Evolutionary conservation across 2,797 vertebrate species (phyloP).

Genomic region (Pygocentrus nattereri): DNA sequence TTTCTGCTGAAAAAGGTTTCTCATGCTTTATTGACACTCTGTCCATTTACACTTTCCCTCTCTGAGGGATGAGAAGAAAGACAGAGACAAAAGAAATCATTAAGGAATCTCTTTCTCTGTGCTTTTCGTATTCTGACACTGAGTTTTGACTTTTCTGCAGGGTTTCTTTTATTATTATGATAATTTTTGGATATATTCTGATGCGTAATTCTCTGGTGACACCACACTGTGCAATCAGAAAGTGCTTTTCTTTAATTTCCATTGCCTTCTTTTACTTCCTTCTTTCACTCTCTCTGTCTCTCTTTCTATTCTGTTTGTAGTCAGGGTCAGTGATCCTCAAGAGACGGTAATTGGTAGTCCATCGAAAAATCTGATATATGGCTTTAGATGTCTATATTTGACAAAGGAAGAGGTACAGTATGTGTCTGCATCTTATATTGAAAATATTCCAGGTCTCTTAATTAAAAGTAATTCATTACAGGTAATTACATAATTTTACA

Average conservation of each 20-base stretch:
- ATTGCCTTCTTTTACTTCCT: background rate
- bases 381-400: background rate
- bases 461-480: no score
- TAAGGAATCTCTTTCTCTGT: conserved; percentile 18
- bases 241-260: background rate
- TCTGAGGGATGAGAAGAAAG: conserved; percentile 17
- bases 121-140: background rate
- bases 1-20: background rate
- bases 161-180: background rate
- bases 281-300: background rate
- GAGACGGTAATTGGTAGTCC: background rate
- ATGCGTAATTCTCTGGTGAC: conserved; percentile 7
- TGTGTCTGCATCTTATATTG: no score
- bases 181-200: conserved; percentile 1
- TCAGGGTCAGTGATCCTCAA: background rate
- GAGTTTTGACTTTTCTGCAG: background rate
- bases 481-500: no score
- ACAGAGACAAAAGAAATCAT: background rate
- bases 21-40: conserved; percentile 24
- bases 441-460: no score
- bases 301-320: background rate
- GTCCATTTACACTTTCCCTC: conserved; percentile 17
- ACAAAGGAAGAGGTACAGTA: no score
- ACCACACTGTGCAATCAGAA: background rate
- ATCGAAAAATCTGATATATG: background rate